Evolutionary conservation across 2,888 invertebrate genomes (phyloP).

Genomic region (Eledona agricola): DNA sequence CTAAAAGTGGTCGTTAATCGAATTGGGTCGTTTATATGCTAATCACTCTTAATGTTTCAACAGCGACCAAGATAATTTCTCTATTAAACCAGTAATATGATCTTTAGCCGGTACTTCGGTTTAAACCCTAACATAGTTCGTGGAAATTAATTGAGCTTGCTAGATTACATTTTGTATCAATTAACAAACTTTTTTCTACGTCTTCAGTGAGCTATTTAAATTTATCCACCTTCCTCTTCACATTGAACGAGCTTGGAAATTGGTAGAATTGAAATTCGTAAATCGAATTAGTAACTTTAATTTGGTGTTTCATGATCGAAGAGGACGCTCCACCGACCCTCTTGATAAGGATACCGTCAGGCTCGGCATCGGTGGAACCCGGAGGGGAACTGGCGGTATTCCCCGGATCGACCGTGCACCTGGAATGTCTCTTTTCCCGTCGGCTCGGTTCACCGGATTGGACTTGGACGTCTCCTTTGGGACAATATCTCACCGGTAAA

Average conservation of each 20-base stretch:
- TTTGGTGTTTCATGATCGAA: slow-evolving; percentile 50
- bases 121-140: too few species aligned
- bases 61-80: slow-evolving; percentile 4
- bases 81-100: slow-evolving; percentile 10
- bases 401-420: slow-evolving; percentile 80
- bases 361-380: slow-evolving; percentile 82
- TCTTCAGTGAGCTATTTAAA: too few species aligned
- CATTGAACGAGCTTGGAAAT: too few species aligned
- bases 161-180: too few species aligned
- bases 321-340: slow-evolving; percentile 87
- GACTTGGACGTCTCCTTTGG: slow-evolving; percentile 86
- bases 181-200: too few species aligned
- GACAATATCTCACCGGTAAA: slow-evolving; percentile 80
- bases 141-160: too few species aligned
- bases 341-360: slow-evolving; percentile 77
- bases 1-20: background rate
- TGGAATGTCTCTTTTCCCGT: slow-evolving; percentile 83
- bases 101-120: slow-evolving; percentile 1
- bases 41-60: slow-evolving; percentile 11
- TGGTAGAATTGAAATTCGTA: too few species aligned
- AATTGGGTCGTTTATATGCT: slow-evolving; percentile 14
- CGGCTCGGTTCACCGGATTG: slow-evolving; percentile 84
- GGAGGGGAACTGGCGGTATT: slow-evolving; percentile 81
- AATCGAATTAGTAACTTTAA: slow-evolving; percentile 16
- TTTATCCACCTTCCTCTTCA: too few species aligned